Conservation (phyloP, 2,797 vertebrate species). For the Bothrops alternatus region DNA sequence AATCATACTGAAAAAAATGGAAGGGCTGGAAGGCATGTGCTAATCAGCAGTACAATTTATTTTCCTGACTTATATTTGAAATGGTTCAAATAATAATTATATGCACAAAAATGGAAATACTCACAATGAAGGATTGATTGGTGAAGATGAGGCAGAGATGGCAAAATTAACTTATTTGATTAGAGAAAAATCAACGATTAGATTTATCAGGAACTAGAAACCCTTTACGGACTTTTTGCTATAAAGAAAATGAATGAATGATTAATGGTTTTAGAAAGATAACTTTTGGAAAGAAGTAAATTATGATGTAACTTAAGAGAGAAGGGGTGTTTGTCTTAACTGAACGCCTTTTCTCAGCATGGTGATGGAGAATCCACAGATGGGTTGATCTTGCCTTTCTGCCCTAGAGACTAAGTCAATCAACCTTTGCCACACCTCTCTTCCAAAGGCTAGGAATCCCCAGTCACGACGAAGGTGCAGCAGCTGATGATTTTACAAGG, state of each 20-base stretch:
- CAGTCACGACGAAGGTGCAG: too few species aligned
- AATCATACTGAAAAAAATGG: neutral
- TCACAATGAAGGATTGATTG: neutral
- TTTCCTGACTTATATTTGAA: neutral
- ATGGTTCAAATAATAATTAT: neutral
- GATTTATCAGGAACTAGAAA: too few species aligned
- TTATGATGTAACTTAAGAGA: neutral
- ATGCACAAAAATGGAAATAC: neutral
- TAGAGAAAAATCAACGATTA: too few species aligned
- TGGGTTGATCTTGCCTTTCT: too few species aligned
- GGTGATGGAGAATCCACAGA: too few species aligned
- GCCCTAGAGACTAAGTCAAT: too few species aligned
- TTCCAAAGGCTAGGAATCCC: too few species aligned
- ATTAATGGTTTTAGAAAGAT: neutral
- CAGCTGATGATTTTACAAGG: too few species aligned
- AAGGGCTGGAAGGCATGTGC: neutral
- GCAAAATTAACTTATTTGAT: too few species aligned
- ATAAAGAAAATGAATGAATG: neutral
- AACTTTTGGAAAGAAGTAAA: neutral
- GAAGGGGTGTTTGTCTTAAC: neutral
- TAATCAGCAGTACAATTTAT: constrained; percentile 3
- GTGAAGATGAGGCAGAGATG: neutral
- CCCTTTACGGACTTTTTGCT: too few species aligned
- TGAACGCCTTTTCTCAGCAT: too few species aligned
- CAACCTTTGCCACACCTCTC: too few species aligned